Evolutionary conservation across 2,113 vertebrate genomes (phyloP).

Genomic region (Hystrix cristata): DNA sequence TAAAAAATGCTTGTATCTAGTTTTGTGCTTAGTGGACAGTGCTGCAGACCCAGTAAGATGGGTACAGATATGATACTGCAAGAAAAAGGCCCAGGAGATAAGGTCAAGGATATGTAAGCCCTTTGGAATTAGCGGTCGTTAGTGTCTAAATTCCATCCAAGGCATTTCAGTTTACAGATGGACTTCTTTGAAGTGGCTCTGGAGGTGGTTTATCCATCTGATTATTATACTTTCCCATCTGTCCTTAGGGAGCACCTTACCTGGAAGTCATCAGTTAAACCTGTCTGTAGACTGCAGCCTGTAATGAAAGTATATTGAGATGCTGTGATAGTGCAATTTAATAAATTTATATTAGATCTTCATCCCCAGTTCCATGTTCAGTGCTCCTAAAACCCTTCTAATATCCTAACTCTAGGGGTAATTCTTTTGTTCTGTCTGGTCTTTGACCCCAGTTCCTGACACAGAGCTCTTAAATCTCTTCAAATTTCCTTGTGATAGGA

Average conservation of each 20-base stretch:
- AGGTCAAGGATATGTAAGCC: neutral
- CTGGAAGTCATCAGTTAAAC: neutral
- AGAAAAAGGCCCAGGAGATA: neutral
- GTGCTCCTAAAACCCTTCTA: neutral
- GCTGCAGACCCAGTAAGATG: neutral
- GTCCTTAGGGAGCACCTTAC: neutral
- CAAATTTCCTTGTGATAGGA: neutral
- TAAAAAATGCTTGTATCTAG: neutral
- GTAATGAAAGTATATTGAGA: constrained; percentile 13
- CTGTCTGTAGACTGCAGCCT: neutral
- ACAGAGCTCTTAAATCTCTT: neutral
- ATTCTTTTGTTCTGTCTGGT: neutral
- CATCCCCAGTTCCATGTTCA: neutral
- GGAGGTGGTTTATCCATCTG: neutral
- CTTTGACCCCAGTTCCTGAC: neutral
- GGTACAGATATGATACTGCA: neutral
- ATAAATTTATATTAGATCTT: neutral
- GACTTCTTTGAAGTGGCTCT: neutral
- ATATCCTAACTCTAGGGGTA: neutral
- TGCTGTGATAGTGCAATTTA: neutral
- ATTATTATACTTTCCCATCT: neutral
- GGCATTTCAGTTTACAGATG: neutral
- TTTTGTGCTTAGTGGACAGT: neutral
- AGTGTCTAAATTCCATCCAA: neutral
- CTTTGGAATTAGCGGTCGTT: neutral